A percentile compares a stretch with the other conserved stretches of the same genome.
Evolutionary conservation across 2,113 vertebrate species (phyloP).

Genomic region (Paralichthys olivaceus): DNA sequence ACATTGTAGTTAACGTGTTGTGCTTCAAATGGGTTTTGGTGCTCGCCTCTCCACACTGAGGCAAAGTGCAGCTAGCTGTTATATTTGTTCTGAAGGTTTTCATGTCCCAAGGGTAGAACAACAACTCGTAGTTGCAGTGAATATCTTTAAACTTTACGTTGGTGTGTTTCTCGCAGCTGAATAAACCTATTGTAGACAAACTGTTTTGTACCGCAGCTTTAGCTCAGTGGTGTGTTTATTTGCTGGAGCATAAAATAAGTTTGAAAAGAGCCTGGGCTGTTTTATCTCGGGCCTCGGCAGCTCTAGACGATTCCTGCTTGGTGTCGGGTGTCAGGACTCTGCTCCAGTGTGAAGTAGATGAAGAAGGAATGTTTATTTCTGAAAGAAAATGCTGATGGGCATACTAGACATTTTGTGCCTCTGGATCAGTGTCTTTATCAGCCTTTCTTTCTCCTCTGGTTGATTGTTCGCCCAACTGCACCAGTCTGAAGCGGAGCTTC

Average conservation of each 20-base stretch:
- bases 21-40: background rate
- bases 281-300: constrained; percentile 62
- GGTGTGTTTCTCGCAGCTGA: background rate
- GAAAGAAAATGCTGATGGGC: background rate
- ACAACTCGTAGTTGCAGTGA: background rate
- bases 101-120: constrained; percentile 31
- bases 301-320: constrained; percentile 61
- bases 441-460: background rate
- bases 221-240: background rate
- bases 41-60: background rate
- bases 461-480: background rate
- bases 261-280: constrained; percentile 31
- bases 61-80: background rate
- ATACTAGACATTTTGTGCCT: background rate
- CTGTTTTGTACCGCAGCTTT: background rate
- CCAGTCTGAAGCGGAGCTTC: constrained; percentile 45
- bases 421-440: background rate
- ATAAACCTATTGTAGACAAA: background rate
- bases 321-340: constrained; percentile 69
- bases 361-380: constrained; percentile 18
- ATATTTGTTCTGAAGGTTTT: constrained; percentile 34
- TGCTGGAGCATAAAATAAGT: constrained; percentile 13
- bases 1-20: background rate
- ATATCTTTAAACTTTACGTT: too few relatives aligned
- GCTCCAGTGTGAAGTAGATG: background rate